Evolutionary conservation across 2,888 invertebrate species (phyloP), one percentile per base, ranked within the genome.

Genomic region (Diplolepis rosae): DNA sequence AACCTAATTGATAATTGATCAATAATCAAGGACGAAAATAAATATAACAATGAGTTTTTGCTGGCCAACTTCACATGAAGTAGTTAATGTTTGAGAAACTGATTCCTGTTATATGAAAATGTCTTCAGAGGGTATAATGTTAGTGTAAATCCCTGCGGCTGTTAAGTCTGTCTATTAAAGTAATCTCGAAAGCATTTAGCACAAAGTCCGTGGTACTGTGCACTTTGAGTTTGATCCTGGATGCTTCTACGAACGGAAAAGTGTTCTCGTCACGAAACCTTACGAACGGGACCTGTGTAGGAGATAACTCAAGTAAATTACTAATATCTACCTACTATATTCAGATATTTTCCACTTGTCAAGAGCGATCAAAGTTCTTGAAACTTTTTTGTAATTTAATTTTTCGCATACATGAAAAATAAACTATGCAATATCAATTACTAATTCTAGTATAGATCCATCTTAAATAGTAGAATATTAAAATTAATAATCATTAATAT

Each of bases 141-240:
- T 65, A 69, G 32, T 39, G 61, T 50, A 32, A 48, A 35, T 56
- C 35, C 27, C 50, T 42, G 13, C 54, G 68, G 28, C 48, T 39
- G 39, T 68, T 51, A 11, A 56, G 13, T n/a, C 18, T 32, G 18
- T 32, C 68, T 54, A 68, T 68, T 68, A 51, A 71, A 50, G 69
- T 65, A 69, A 67, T 65, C 69, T 69, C 66, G 66, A 73, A 68
- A 72, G 70, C 39, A 42, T 27, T 56, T 27, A 30, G 56, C 50
- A 28, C 66, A 69, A 66, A 54, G 66, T 65, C 48, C 56, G 54
- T 28, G 51, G 27, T 51, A 51, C 32, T 11, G 32, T 35, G 56
- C 32, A 56, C 13, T 56, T 56, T 11, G 56, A n/a, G 24, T 32
- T 56, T 35, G 18, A 22, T 56, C 32, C 32, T 35, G 22, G 56